phyloP scores from a whole-genome alignment of 2,113 vertebrate genomes.

The Naja naja region DNA sequence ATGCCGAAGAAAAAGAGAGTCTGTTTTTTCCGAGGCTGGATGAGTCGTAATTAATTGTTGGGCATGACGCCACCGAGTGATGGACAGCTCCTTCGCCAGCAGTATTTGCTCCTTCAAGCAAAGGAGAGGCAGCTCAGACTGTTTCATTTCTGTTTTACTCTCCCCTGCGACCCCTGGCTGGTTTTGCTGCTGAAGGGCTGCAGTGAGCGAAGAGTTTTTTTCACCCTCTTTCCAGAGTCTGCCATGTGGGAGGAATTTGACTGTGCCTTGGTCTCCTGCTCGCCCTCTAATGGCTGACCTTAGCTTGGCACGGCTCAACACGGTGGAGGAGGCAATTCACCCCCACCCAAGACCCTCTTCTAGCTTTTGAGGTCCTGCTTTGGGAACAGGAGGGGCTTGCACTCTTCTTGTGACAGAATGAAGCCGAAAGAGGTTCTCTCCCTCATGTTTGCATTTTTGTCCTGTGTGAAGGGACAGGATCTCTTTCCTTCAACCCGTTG shows the following conservation, averaged over 20 bases:
- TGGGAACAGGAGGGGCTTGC: not conserved
- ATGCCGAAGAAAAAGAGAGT: not conserved
- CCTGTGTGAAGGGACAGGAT: not conserved
- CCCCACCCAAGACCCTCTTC: not conserved
- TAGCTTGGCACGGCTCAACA: not conserved
- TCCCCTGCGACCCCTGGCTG: not conserved
- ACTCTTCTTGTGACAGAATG: accelerated
- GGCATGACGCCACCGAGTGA: not conserved
- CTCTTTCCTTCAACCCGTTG: not conserved
- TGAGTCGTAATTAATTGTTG: not conserved
- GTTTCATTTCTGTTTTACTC: not conserved
- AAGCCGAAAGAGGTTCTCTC: not conserved
- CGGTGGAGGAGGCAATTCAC: not conserved
- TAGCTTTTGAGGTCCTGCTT: not conserved
- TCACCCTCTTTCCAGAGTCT: not conserved
- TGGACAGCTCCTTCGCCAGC: not conserved
- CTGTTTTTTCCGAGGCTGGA: not conserved
- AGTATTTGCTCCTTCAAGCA: not conserved
- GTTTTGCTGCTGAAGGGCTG: too few species aligned
- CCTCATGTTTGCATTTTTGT: not conserved
- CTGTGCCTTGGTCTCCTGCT: not conserved
- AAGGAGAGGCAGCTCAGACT: not conserved
- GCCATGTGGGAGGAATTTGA: accelerated
- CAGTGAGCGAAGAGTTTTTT: not conserved
- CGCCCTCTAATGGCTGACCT: not conserved